A percentile compares a stretch with the other conserved stretches of the same genome.
Conservation (phyloP, 2,113 vertebrate genomes). For the Grallaria varia region DNA sequence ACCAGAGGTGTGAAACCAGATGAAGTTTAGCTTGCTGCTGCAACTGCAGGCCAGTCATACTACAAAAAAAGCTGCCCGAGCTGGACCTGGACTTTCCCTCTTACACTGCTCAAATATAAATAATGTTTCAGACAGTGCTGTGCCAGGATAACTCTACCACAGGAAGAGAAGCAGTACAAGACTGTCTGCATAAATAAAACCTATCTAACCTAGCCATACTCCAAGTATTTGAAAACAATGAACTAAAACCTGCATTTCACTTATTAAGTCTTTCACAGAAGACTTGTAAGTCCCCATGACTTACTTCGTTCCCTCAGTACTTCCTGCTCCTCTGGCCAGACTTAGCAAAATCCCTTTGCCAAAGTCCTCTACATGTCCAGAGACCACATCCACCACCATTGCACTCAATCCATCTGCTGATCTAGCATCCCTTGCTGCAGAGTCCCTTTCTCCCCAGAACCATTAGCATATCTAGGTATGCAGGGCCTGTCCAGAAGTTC, state of each 20-base stretch:
- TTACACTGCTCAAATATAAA: not conserved
- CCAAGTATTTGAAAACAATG: not conserved
- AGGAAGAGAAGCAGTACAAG: not conserved
- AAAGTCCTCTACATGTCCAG: not conserved
- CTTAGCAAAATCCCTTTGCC: not conserved
- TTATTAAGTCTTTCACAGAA: not conserved
- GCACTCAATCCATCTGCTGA: not conserved
- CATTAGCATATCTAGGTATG: not conserved
- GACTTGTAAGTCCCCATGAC: not conserved
- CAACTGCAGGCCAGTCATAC: not conserved
- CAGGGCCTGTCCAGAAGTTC: not conserved
- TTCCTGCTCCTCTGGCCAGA: not conserved
- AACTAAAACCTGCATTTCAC: not conserved
- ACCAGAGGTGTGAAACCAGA: not conserved
- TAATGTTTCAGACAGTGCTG: not conserved
- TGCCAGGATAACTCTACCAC: not conserved
- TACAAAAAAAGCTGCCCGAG: not conserved
- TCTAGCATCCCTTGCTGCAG: not conserved
- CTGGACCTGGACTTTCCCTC: not conserved
- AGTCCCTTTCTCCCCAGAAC: not conserved
- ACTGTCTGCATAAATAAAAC: not conserved
- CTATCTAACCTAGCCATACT: not conserved
- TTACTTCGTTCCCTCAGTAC: not conserved
- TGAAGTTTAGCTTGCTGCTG: not conserved
- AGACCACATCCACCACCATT: not conserved